A percentile compares a stretch with the other conserved stretches of the same genome.
Conservation (phyloP, 2,888 invertebrate genomes). For the Apotomis capreana region DNA sequence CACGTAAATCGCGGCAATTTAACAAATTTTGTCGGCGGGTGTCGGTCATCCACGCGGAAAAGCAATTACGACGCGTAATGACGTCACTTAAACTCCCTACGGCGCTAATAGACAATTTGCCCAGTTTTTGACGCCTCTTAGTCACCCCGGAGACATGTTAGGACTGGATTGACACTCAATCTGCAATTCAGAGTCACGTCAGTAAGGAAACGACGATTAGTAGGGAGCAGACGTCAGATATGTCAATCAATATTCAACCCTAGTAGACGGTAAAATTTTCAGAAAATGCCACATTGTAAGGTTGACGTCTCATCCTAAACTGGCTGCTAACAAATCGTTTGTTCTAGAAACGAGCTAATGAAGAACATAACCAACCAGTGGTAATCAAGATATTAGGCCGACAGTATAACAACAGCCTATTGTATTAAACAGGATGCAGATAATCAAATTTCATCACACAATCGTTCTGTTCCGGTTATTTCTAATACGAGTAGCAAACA, state of each 20-base stretch:
- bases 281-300: too few species aligned
- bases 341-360: background rate
- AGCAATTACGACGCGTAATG: constrained; percentile 81
- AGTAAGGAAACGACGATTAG: background rate
- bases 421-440: constrained; percentile 44
- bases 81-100: constrained; percentile 74
- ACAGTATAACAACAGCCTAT: constrained; percentile 19
- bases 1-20: constrained; percentile 78
- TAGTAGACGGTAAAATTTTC: too few species aligned
- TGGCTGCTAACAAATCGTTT: too few species aligned
- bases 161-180: background rate
- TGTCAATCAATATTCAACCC: too few species aligned
- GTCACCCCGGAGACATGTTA: constrained; percentile 17
- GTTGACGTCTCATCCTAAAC: too few species aligned
- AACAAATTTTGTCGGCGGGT: constrained; percentile 71
- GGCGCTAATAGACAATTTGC: constrained; percentile 78
- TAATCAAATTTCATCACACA: constrained; percentile 48
- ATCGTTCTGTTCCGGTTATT: constrained; percentile 16
- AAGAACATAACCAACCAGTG: background rate
- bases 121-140: constrained; percentile 66
- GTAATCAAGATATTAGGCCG: constrained; percentile 3
- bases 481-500: background rate
- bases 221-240: too few species aligned
- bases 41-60: constrained; percentile 79
- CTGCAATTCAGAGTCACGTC: background rate